These are phyloP conservation scores for Scelioninae gen. 1 DNA, from an alignment of 2,888 invertebrate species.

Conservation along the genomic window DNA sequence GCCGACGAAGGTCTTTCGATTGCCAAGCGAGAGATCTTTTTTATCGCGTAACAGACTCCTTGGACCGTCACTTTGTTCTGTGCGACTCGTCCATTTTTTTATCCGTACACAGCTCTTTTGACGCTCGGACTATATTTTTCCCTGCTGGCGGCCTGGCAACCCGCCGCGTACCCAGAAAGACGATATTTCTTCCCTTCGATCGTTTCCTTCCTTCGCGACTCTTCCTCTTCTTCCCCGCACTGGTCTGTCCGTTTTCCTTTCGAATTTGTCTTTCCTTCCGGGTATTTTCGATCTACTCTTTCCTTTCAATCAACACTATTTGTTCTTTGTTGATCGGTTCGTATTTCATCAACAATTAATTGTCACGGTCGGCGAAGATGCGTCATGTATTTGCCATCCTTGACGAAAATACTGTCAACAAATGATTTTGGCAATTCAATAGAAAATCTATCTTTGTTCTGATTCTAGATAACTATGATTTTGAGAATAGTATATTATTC, in stretches of 20 bases:
- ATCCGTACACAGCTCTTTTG: slow-evolving; percentile 41
- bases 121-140: slow-evolving; percentile 69
- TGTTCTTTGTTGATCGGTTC: slow-evolving; percentile 48
- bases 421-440: slow-evolving; percentile 24
- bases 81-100: slow-evolving; percentile 51
- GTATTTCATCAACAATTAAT: slow-evolving; percentile 63
- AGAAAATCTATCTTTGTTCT: neutral
- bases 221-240: neutral
- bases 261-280: slow-evolving; percentile 52
- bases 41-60: slow-evolving; percentile 65
- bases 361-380: slow-evolving; percentile 8
- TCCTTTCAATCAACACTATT: slow-evolving; percentile 65
- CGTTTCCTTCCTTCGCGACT: slow-evolving; percentile 58
- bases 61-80: slow-evolving; percentile 48
- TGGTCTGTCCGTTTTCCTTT: slow-evolving; percentile 42
- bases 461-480: too few species aligned
- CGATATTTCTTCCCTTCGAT: slow-evolving; percentile 69
- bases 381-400: slow-evolving; percentile 11
- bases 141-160: slow-evolving; percentile 62
- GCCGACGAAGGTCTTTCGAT: slow-evolving; percentile 71
- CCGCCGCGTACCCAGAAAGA: slow-evolving; percentile 61
- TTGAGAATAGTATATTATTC: too few species aligned
- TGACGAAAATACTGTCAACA: slow-evolving; percentile 41
- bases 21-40: slow-evolving; percentile 71
- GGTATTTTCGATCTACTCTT: slow-evolving; percentile 51